These are phyloP conservation scores for Dasyornis broadbenti DNA, from an alignment of 2,113 vertebrate genomes.

Conservation along the genomic window DNA sequence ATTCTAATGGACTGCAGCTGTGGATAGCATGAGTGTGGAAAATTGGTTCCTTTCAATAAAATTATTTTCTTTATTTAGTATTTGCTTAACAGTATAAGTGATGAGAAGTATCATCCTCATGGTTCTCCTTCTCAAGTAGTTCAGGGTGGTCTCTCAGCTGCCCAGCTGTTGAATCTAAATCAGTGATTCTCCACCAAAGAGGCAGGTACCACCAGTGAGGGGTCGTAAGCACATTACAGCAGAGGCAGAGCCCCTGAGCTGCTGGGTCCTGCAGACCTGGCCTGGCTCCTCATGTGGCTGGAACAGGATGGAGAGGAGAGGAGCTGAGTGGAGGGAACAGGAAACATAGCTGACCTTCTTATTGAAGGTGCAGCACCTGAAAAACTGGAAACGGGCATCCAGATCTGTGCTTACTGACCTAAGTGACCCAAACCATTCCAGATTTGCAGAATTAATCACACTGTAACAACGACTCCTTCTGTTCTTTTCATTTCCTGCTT, in stretches of 20 bases:
- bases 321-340: not conserved
- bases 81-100: not conserved
- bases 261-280: not conserved
- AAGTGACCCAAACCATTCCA: not conserved
- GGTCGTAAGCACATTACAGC: rapidly evolving
- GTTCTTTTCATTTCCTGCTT: not conserved
- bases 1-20: not conserved
- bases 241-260: rapidly evolving
- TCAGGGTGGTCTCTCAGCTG: not conserved
- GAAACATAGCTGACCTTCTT: not conserved
- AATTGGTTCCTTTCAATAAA: not conserved
- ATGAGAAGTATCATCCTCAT: not conserved
- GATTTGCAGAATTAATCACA: not conserved
- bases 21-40: not conserved
- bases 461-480: not conserved
- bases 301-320: not conserved
- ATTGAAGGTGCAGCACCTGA: not conserved
- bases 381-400: not conserved
- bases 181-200: not conserved
- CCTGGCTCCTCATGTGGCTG: rapidly evolving
- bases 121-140: not conserved
- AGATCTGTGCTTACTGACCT: not conserved
- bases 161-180: not conserved
- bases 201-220: not conserved
- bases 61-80: not conserved